Evolutionary conservation across 1,140 invertebrate species (phyloP).

Genomic region (Anadara kagoshimensis): DNA sequence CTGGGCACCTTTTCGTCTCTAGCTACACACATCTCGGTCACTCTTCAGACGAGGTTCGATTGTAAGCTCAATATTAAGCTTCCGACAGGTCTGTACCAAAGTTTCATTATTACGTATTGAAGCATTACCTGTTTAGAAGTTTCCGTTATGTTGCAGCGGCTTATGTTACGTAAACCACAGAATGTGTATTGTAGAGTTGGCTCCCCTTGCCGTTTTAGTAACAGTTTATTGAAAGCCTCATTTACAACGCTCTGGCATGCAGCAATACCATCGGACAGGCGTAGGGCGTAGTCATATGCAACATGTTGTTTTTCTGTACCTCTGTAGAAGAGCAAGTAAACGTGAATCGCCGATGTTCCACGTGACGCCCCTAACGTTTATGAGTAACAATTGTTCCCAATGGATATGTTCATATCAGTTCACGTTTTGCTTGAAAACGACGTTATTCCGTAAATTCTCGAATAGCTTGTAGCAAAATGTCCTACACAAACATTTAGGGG

Average conservation of each 20-base stretch:
- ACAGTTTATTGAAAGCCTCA: slow-evolving; percentile 71
- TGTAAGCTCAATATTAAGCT: too few relatives aligned
- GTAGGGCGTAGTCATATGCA: slow-evolving; percentile 84
- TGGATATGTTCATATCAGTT: neutral
- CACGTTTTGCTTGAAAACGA: neutral
- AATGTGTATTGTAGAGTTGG: slow-evolving; percentile 70
- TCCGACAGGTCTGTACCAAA: too few relatives aligned
- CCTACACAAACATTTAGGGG: too few relatives aligned
- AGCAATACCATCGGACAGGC: slow-evolving; percentile 80
- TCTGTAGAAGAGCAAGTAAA: slow-evolving; percentile 52
- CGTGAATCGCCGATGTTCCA: neutral
- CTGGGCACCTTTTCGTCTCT: too few relatives aligned
- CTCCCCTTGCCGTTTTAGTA: slow-evolving; percentile 72
- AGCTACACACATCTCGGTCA: too few relatives aligned
- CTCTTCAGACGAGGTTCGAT: too few relatives aligned
- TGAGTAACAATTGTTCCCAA: neutral
- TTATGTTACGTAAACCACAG: slow-evolving; percentile 80
- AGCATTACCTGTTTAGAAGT: slow-evolving; percentile 74
- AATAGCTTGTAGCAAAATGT: neutral
- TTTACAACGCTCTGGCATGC: slow-evolving; percentile 76
- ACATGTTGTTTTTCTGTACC: slow-evolving; percentile 74
- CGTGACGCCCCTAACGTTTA: neutral
- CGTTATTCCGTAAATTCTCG: neutral
- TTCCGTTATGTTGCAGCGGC: slow-evolving; percentile 79
- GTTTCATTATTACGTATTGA: neutral